Conservation (phyloP, 2,888 invertebrate genomes). For the Rhagonycha fulva region DNA sequence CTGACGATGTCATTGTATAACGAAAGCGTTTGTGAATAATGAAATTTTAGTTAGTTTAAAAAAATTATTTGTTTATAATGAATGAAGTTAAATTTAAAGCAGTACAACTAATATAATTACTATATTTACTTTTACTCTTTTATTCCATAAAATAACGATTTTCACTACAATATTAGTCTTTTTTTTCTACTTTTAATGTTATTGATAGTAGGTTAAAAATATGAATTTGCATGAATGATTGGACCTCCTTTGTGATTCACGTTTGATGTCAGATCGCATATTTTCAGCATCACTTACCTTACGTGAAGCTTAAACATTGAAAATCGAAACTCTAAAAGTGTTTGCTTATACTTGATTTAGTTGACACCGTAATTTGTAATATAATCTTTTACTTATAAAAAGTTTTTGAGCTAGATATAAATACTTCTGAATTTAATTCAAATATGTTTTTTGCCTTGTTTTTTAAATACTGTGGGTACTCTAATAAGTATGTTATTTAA, state of each 20-base stretch:
- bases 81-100: neutral
- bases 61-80: neutral
- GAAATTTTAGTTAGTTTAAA: no score
- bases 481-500: no score
- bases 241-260: slow-evolving; percentile 33
- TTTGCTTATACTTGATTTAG: slow-evolving; percentile 16
- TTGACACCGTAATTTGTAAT: slow-evolving; percentile 16
- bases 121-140: neutral
- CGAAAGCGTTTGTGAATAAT: no score
- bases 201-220: slow-evolving; percentile 6
- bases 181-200: neutral
- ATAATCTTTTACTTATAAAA: neutral
- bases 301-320: slow-evolving; percentile 28
- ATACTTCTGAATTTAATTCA: neutral
- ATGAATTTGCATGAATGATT: slow-evolving; percentile 29
- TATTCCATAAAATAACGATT: neutral
- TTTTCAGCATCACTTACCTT: slow-evolving; percentile 21
- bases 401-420: neutral
- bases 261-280: slow-evolving; percentile 29
- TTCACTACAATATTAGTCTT: neutral
- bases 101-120: neutral
- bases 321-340: slow-evolving; percentile 27
- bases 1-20: no score
- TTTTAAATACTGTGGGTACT: no score
- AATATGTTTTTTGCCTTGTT: neutral